Evolutionary conservation across 2,113 vertebrate genomes (phyloP).

Genomic region (Tetrao urogallus): DNA sequence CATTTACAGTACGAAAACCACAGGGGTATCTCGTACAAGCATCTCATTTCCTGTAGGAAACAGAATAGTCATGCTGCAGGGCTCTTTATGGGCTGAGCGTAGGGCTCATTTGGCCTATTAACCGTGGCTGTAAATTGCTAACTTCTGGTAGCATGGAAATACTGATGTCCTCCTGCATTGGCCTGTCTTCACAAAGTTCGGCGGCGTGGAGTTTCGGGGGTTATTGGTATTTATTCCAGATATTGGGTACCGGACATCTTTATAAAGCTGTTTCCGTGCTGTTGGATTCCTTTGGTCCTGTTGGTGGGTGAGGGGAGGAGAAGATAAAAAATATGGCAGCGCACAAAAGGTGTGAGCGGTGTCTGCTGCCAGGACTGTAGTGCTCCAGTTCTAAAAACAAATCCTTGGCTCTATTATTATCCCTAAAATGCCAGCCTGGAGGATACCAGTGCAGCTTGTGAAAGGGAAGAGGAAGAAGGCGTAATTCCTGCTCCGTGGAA

Average conservation of each 20-base stretch:
- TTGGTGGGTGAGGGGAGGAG: background rate
- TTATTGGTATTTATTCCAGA: background rate
- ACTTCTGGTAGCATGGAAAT: background rate
- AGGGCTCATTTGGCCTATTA: slow-evolving; percentile 23
- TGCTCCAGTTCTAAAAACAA: background rate
- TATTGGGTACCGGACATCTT: background rate
- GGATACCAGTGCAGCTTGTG: background rate
- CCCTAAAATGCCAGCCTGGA: background rate
- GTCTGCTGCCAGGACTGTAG: background rate
- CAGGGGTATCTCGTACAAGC: slow-evolving; percentile 58
- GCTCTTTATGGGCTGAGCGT: background rate
- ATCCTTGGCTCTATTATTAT: background rate
- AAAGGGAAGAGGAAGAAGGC: background rate
- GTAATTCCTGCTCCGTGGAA: background rate
- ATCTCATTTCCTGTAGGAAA: slow-evolving; percentile 62
- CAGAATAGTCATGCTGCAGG: slow-evolving; percentile 57
- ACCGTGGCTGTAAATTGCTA: slow-evolving; percentile 33
- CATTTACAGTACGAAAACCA: slow-evolving; percentile 58
- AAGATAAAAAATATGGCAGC: background rate
- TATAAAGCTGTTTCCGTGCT: background rate
- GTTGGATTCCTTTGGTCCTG: background rate
- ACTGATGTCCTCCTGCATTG: background rate
- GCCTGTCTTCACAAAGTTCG: accelerated
- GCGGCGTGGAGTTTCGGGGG: accelerated
- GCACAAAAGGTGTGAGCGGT: background rate